These are phyloP conservation scores for Ectropis crepuscularia DNA, from an alignment of 2,888 invertebrate genomes.

Conservation along the genomic window DNA sequence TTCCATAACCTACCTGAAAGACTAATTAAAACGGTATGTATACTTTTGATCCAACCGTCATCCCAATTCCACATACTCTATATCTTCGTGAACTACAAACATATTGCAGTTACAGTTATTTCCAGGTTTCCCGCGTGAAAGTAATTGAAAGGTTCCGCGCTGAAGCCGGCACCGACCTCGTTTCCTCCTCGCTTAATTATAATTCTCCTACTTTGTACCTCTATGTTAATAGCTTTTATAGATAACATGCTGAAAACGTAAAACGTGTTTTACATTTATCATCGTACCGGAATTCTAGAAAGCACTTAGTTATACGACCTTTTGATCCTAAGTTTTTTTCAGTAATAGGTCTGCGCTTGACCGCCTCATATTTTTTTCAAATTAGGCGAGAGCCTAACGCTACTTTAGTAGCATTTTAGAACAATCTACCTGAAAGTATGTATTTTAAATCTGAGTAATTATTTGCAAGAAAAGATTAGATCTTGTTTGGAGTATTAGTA, in stretches of 20 bases:
- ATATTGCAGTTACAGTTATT: conserved; percentile 11
- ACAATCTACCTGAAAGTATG: no score
- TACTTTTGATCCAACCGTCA: no score
- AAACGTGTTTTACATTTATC: neutral
- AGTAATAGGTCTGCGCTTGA: no score
- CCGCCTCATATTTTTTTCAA: no score
- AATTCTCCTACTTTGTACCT: conserved; percentile 18
- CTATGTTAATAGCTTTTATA: conserved; percentile 4
- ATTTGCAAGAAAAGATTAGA: no score
- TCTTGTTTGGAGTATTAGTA: no score
- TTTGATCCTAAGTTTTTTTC: no score
- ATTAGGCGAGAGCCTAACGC: no score
- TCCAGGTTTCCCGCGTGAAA: neutral
- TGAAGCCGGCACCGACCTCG: conserved; percentile 25
- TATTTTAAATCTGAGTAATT: no score
- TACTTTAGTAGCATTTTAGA: no score
- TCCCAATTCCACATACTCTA: neutral
- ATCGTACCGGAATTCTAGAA: neutral
- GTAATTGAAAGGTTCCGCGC: conserved; percentile 23
- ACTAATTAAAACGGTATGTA: no score
- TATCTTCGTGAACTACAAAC: neutral
- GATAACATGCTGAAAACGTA: neutral
- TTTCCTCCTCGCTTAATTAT: conserved; percentile 22
- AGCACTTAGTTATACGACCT: neutral
- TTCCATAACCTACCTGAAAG: no score